Base-by-base conservation (phyloP, 1,140 invertebrate species). In the Magallana angulata region DNA sequence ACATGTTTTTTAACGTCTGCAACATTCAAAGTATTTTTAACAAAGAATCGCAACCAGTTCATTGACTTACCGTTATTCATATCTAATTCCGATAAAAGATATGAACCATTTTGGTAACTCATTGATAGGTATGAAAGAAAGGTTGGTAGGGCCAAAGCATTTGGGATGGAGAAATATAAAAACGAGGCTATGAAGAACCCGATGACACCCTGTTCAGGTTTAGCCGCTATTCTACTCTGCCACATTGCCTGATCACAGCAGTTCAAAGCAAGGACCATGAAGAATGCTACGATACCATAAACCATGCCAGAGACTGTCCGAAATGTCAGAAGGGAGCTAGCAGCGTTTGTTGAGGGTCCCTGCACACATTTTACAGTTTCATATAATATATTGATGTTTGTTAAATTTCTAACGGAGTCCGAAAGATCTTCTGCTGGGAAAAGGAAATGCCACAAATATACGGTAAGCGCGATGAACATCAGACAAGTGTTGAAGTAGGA, bases 231-330 rank as follows among this genome's bases (percentile, higher is more conserved):
- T 11, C 91, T 88, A 57, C 90, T 91, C 85, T 94, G 93, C 93
- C 92, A 94, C 84, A 91, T 92, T 24, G 92, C 91, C 90, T 95
- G 95, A 89, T 95, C 94, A 87, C 94, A 93, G 90, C 95, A 95
- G 18, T 93, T 92, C 59, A 94, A 91, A 57, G 93, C 94, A 14
- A 94, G 94, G 9, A 90, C 81, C 88, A 89, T 91, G 18, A 91
- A 89, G 57, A 94, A 85, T 4, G 91, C 1, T 80, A 93, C 91
- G 14, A 93, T 85, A 12, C 93, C 91, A 71, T 91, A 93, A 68
- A 93, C 92, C 8, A 94, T 71, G 64, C 93, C 85, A 6, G 87
- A 82, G 59, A 64, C 85, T 81, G 87, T 88, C 57, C 84, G 80
- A 76, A 86, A 92, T 85, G 86, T 91, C 80, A 89, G 90, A 85